Percentiles rank a stretch among this genome's conserved stretches.
Conservation (phyloP, 2,888 invertebrate genomes). For the Pyrocoelia pectoralis region DNA sequence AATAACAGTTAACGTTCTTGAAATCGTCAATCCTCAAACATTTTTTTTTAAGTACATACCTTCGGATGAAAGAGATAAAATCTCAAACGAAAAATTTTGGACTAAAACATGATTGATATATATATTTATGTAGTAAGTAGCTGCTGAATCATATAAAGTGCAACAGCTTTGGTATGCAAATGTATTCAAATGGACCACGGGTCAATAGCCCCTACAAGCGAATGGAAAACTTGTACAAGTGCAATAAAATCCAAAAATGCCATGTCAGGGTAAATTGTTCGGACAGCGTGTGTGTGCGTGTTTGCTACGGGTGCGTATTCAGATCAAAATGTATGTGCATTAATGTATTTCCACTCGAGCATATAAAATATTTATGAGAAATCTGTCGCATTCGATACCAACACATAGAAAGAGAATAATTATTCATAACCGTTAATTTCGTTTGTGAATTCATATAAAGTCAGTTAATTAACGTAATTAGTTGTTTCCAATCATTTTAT, state of each 20-base stretch:
- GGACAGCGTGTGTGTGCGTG: constrained; percentile 30
- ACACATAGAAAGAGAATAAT: constrained; percentile 26
- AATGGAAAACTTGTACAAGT: constrained; percentile 21
- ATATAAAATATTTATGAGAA: constrained; percentile 37
- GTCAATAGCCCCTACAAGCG: constrained; percentile 37
- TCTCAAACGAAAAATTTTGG: no score
- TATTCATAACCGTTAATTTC: constrained; percentile 21
- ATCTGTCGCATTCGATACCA: constrained; percentile 19
- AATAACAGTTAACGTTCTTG: no score
- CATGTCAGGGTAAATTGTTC: constrained; percentile 34
- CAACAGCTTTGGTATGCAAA: constrained; percentile 42
- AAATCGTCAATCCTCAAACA: no score
- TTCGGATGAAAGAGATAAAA: no score
- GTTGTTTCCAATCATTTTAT: not conserved
- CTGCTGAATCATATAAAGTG: constrained; percentile 35
- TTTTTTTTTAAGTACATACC: no score
- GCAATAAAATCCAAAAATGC: constrained; percentile 36
- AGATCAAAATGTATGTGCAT: constrained; percentile 33
- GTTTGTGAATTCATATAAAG: not conserved
- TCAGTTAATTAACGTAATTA: not conserved
- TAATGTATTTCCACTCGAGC: constrained; percentile 30
- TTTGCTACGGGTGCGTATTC: constrained; percentile 19
- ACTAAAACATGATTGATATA: no score
- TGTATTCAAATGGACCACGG: constrained; percentile 43
- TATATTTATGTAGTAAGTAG: constrained; percentile 31